Evolutionary conservation across 2,113 vertebrate genomes (phyloP).

Genomic region (Lichenostomus cassidix): DNA sequence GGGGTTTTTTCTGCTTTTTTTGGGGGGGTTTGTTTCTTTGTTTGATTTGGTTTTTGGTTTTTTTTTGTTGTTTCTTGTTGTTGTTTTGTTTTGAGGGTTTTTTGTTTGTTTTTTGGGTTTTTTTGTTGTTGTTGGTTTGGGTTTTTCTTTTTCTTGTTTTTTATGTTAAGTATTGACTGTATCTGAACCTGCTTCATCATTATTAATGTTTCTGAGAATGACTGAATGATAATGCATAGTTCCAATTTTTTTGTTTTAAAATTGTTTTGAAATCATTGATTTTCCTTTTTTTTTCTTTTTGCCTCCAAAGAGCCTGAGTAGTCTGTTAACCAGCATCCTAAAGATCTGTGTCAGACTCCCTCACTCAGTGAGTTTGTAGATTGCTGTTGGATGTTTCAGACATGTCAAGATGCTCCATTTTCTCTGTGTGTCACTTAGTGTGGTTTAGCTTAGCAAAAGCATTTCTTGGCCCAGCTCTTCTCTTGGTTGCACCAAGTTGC

Average conservation of each 20-base stretch:
- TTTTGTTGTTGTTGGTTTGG: too few species aligned
- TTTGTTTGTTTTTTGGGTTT: too few species aligned
- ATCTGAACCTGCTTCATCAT: neutral
- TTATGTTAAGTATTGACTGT: neutral
- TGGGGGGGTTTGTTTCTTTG: too few species aligned
- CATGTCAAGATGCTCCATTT: neutral
- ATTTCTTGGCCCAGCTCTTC: neutral
- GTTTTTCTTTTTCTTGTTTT: neutral
- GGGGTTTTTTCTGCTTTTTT: too few species aligned
- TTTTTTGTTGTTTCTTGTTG: too few species aligned
- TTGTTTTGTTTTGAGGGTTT: too few species aligned
- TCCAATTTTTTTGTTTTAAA: neutral
- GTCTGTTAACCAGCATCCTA: neutral
- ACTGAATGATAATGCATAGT: neutral
- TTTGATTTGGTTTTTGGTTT: too few species aligned
- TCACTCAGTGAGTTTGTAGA: neutral
- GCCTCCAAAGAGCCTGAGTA: neutral
- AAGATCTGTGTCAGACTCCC: neutral
- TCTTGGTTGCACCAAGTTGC: neutral
- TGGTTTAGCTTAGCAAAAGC: neutral
- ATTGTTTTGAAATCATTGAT: neutral
- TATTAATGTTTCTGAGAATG: neutral
- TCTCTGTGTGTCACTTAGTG: neutral
- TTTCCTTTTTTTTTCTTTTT: neutral
- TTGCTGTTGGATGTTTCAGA: neutral